Conservation (phyloP, 2,888 invertebrate genomes). For the Pseudococcus viburni region DNA sequence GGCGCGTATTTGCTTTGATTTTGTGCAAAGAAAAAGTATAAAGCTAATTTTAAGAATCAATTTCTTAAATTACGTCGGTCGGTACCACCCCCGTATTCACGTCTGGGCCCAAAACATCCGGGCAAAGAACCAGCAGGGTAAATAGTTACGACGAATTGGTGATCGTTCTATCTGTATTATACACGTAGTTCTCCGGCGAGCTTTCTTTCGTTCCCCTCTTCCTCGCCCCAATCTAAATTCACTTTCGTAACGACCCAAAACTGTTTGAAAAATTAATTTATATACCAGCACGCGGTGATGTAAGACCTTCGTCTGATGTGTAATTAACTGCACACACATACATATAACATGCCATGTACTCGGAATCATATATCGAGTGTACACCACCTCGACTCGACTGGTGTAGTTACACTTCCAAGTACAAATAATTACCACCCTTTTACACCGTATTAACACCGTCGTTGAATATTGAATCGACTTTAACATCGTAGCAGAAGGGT, state of each 20-base stretch:
- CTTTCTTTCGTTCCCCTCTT: background rate
- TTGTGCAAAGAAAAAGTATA: slow-evolving; percentile 39
- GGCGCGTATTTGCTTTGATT: slow-evolving; percentile 42
- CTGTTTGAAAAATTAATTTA: slow-evolving; percentile 43
- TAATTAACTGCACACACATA: slow-evolving; percentile 14
- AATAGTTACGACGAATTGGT: background rate
- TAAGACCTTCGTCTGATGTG: background rate
- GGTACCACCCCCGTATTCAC: no score
- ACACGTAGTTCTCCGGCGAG: background rate
- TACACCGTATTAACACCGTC: background rate
- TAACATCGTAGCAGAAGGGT: background rate
- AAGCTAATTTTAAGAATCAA: slow-evolving; percentile 56
- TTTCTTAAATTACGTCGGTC: slow-evolving; percentile 38
- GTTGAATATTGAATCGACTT: background rate
- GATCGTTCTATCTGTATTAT: background rate
- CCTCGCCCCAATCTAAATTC: background rate
- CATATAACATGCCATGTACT: background rate
- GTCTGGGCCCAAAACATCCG: no score
- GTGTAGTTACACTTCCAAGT: background rate
- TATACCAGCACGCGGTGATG: background rate
- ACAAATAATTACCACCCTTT: background rate
- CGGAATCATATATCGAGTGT: background rate
- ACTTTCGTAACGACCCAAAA: background rate
- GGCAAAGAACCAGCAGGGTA: no score
- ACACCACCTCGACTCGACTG: background rate